These are phyloP conservation scores for Theristicus caerulescens DNA, from an alignment of 2,113 vertebrate species.

Conservation along the genomic window DNA sequence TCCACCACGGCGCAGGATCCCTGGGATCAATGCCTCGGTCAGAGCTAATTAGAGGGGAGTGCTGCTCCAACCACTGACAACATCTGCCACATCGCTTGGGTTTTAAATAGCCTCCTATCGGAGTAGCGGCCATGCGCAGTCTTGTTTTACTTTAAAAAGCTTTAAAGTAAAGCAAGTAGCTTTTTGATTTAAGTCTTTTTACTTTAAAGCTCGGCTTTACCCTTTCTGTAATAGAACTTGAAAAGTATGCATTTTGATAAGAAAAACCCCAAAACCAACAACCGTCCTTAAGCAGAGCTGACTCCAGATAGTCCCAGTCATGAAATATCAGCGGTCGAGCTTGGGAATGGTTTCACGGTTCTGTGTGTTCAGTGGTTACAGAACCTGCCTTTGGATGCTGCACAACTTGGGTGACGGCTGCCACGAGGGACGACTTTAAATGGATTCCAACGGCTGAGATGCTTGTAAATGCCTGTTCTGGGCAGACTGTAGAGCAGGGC, in stretches of 20 bases:
- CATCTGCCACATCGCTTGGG: neutral
- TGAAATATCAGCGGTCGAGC: neutral
- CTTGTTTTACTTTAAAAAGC: neutral
- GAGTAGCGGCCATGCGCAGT: neutral
- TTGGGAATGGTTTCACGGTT: neutral
- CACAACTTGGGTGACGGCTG: neutral
- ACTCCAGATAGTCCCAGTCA: neutral
- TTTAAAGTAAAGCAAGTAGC: neutral
- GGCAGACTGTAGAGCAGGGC: neutral
- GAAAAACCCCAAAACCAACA: neutral
- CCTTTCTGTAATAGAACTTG: neutral
- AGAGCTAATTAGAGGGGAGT: constrained; percentile 28
- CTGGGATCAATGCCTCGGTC: neutral
- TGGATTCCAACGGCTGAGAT: neutral
- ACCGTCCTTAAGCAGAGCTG: neutral
- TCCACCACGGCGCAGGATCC: neutral
- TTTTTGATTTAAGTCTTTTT: neutral
- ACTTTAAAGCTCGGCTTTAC: neutral
- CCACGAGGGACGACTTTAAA: neutral
- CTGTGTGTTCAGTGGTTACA: neutral
- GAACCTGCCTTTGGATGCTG: neutral
- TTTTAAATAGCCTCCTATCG: neutral
- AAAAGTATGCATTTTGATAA: neutral
- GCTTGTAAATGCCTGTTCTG: neutral
- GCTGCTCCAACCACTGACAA: neutral